Conservation (phyloP, 1,140 invertebrate genomes). For the Macrocentrus cingulum region DNA sequence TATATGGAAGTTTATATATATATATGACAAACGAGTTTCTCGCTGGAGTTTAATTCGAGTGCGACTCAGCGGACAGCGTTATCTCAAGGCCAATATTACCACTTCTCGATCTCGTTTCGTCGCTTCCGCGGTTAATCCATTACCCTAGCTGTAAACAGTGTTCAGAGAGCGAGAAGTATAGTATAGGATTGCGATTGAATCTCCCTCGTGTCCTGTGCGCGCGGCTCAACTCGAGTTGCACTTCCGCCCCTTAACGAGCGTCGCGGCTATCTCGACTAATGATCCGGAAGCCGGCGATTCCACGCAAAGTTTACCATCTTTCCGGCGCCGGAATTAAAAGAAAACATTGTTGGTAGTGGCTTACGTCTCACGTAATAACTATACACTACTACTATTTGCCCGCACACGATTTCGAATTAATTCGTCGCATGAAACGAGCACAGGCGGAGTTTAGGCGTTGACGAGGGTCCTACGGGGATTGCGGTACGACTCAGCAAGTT, state of each 20-base stretch:
- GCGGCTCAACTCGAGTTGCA: conserved; percentile 7
- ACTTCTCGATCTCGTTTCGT: conserved; percentile 25
- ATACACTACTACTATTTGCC: no score
- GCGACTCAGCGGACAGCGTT: conserved; percentile 1
- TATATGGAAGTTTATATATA: no score
- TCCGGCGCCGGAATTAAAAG: neutral
- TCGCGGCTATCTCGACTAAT: conserved; percentile 21
- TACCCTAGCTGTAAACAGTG: conserved; percentile 25
- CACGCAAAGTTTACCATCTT: neutral
- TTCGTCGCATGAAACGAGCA: neutral
- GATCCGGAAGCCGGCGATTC: conserved; percentile 19
- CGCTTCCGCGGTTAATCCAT: conserved; percentile 25
- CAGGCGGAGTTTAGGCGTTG: neutral
- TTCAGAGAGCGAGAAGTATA: neutral
- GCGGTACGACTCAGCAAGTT: neutral
- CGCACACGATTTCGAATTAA: neutral
- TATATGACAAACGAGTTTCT: no score
- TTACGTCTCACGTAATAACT: no score
- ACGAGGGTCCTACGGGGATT: conserved; percentile 3
- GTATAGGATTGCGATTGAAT: conserved; percentile 22
- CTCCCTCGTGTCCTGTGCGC: conserved; percentile 7
- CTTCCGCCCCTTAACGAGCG: conserved; percentile 24
- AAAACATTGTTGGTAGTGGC: neutral
- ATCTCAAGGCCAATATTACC: conserved; percentile 25
- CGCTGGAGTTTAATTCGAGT: conserved; percentile 11